Evolutionary conservation across 37 sponge, comb jelly and placozoan species (phyloP).

Genomic region (Ephydatia muelleri): DNA sequence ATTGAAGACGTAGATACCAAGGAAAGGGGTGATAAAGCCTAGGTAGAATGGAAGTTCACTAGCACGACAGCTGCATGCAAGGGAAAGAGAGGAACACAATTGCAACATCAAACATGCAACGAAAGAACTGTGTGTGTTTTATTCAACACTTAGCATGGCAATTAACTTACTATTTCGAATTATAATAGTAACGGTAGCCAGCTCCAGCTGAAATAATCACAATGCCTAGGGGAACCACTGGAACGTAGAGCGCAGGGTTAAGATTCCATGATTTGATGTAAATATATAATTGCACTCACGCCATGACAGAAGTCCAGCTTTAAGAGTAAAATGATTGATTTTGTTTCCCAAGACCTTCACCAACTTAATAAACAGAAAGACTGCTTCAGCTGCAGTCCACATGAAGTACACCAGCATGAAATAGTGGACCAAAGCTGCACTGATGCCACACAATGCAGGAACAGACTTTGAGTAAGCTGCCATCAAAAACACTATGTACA

Average conservation of each 20-base stretch:
- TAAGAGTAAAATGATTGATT: background rate
- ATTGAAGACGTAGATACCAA: conserved; percentile 51
- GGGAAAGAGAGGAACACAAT: too few species aligned
- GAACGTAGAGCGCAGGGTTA: conserved; percentile 2
- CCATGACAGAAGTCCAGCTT: conserved; percentile 6
- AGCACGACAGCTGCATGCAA: conserved; percentile 52
- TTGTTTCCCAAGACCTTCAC: conserved; percentile 6
- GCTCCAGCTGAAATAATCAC: conserved; percentile 38
- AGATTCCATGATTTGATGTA: too few species aligned
- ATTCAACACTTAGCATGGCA: too few species aligned
- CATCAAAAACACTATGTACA: conserved; percentile 43
- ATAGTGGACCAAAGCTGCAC: conserved; percentile 46
- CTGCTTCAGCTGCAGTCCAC: conserved; percentile 41
- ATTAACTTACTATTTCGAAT: background rate
- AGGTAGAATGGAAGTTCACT: conserved; percentile 52
- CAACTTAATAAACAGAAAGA: conserved; percentile 32
- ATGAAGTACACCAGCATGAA: conserved; percentile 45
- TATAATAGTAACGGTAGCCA: conserved; percentile 27
- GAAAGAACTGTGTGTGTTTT: too few species aligned
- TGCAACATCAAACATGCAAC: too few species aligned
- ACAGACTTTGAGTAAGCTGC: conserved; percentile 9
- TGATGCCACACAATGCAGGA: conserved; percentile 25
- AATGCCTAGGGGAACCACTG: conserved; percentile 43
- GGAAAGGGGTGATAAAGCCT: conserved; percentile 58
- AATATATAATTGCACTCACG: too few species aligned